These are phyloP conservation scores for Ctenoplectra terminalis DNA, from an alignment of 1,140 invertebrate species.

Conservation along the genomic window DNA sequence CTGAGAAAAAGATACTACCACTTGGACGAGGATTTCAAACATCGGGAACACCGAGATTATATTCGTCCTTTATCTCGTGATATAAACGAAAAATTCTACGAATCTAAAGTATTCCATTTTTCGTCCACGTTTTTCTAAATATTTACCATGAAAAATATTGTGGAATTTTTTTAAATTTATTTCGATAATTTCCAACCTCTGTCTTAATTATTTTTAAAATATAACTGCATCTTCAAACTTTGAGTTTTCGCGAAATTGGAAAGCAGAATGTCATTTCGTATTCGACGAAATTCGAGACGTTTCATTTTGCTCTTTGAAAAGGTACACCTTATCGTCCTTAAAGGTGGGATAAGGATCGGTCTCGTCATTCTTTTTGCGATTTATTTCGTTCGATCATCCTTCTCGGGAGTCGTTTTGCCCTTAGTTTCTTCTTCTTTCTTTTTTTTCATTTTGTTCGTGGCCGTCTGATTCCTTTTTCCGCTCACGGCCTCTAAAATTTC, in stretches of 20 bases:
- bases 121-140: too few species aligned
- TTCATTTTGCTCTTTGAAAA: not conserved
- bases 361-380: not conserved
- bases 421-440: not conserved
- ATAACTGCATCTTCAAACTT: too few species aligned
- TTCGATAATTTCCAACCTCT: too few species aligned
- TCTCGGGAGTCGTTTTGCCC: not conserved
- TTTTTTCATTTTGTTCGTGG: not conserved
- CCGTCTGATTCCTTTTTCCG: not conserved
- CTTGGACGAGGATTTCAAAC: not conserved
- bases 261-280: not conserved
- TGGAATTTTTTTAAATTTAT: too few species aligned
- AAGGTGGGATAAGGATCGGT: not conserved
- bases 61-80: too few species aligned
- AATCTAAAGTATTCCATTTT: too few species aligned
- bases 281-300: not conserved
- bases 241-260: not conserved
- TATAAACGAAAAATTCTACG: too few species aligned
- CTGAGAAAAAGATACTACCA: not conserved
- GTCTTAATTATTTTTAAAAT: too few species aligned
- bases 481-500: constrained; percentile 4
- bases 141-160: too few species aligned
- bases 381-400: not conserved
- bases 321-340: not conserved
- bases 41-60: too few species aligned